Evolutionary conservation across 2,113 vertebrate genomes (phyloP), one percentile per base, ranked within the genome.

Genomic region (Semnornis frantzii): DNA sequence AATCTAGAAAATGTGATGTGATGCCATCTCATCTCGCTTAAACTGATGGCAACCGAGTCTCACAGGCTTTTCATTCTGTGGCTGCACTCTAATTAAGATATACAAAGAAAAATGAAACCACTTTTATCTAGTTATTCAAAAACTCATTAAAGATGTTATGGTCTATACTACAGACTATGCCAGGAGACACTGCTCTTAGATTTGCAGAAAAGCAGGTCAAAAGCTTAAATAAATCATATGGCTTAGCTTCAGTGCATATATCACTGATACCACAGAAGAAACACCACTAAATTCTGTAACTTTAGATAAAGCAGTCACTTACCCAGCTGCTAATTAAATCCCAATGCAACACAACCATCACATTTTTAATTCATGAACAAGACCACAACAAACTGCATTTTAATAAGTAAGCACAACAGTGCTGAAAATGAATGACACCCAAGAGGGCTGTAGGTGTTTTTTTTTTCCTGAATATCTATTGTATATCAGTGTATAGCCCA

Each of bases 311-410:
- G 65, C 21, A 52, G 92, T 89, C n/a, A 78, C 50, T 96, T 94
- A 90, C 19, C n/a, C 79, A 50, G 76, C 42, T 82, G 48, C 95
- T 89, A 96, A 97, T 96, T 95, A 96, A 97, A 97, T 92, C 60
- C 48, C 75, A 92, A 24, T 62, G 63, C 33, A 94, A 66, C 30
- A 34, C 0, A 6, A 52, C 66, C 60, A 84, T 88, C 58, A 28
- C 54, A 93, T 96, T 75, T 92, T 92, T 94, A 87, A 96, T 93
- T 96, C 54, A 94, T 50, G 42, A 95, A 91, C 15, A 57, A 92
- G 73, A 83, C 59, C 93, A 92, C 81, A 79, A 69, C 91, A 97
- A 97, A 94, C 27, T 81, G 91, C 68, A 95, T 95, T 94, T 96
- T 95, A 96, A 96, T 84, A 94, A 77, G 59, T 84, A 94, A 77